Base-by-base conservation (phyloP, 2,888 invertebrate genomes). In the Eristalis intricaria region DNA sequence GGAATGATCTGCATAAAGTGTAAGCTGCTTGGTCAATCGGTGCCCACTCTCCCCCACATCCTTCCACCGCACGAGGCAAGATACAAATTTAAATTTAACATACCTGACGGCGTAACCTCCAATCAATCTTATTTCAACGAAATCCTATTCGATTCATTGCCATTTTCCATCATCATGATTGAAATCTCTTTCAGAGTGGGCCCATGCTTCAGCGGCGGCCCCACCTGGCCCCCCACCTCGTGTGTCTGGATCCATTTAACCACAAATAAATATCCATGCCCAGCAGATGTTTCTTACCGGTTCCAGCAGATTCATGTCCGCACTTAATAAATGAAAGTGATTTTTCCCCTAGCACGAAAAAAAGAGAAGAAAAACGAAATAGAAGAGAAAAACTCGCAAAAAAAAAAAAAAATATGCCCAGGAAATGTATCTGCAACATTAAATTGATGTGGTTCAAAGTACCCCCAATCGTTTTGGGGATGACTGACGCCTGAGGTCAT, bases 311-410 rank as follows among this genome's bases (percentile, higher is more conserved):
- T 65, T 56, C 65, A 35, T 65, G 56, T 65, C 75, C 65, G 58
- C 75, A 75, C 65, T 75, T 75, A 75, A 75, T 75, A 75, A 75
- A 77, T 64, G 70, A 65, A 70, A 65, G 71, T 40, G 70, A 65
- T 60, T 71, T 69, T 58, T 50, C n/a, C 19, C 35, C 15, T 13
- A 40, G 26, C 22, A n/a, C 40, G 3, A 3, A 40, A 5, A 19
- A 19, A 65, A 38, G 35, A 23, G 22, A 26, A 10, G 35, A 50
- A 43, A 73, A 50, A 8, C 4, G 32, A 10, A 32, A 32, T 10
- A 32, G 10, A 32, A 29, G 29, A 29, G 43, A 7, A 22, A 64
- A 74, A 74, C 22, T 5, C 50, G 8, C 61, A 40, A 70, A 26
- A 71, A 50, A 43, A 35, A 19, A 40, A 40, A 70, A 26, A 71